phyloP scores from a whole-genome alignment of 2,888 invertebrate genomes.

The Emmelina monodactyla region DNA sequence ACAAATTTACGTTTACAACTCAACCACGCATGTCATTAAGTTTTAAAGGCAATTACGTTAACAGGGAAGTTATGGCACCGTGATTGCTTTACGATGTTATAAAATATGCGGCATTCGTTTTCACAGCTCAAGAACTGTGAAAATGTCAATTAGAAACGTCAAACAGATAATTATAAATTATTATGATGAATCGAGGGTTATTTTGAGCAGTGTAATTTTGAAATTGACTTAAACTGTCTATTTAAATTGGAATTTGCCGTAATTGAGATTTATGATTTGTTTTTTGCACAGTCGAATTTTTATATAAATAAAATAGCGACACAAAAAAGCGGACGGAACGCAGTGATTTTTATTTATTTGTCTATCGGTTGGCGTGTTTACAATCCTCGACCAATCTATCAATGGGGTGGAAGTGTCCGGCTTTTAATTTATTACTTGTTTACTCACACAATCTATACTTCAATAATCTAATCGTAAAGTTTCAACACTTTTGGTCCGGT shows the following conservation, averaged over 20 bases:
- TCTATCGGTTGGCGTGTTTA: conserved; percentile 24
- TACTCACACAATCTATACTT: conserved; percentile 23
- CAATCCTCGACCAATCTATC: conserved; percentile 24
- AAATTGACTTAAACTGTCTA: too few relatives aligned
- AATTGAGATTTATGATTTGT: too few relatives aligned
- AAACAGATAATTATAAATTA: conserved; percentile 6
- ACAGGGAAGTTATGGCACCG: conserved; percentile 29
- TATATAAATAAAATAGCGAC: too few relatives aligned
- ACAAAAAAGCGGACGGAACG: conserved; percentile 5
- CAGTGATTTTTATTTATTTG: conserved; percentile 16
- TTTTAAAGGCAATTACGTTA: conserved; percentile 29
- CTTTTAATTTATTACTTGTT: conserved; percentile 44
- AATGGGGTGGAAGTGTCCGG: conserved; percentile 17
- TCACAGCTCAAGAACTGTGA: conserved; percentile 3
- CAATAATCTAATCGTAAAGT: conserved; percentile 29
- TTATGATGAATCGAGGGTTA: neutral
- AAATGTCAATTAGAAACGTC: conserved; percentile 7
- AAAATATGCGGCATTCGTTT: conserved; percentile 21
- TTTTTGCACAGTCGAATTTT: too few relatives aligned
- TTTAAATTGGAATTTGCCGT: too few relatives aligned
- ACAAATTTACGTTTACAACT: conserved; percentile 26
- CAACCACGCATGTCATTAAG: conserved; percentile 27
- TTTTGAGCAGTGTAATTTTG: too few relatives aligned
- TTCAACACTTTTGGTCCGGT: conserved; percentile 11
- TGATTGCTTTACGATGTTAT: conserved; percentile 38